Base-by-base conservation (phyloP, 2,888 invertebrate species). In the Acleris laterana region DNA sequence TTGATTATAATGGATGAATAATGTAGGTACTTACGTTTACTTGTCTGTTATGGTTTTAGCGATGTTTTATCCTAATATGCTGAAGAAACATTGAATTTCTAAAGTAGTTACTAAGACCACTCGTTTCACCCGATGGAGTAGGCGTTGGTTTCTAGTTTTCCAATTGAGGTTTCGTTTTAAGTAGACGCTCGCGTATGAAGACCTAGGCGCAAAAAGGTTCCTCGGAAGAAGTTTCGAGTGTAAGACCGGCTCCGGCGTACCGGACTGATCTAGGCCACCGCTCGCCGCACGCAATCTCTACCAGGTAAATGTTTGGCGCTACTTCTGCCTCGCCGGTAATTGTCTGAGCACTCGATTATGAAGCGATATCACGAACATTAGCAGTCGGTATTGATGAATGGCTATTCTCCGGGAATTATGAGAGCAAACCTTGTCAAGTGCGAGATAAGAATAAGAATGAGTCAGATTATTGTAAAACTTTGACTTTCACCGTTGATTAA, bases 211-310 rank as follows among this genome's bases (percentile, higher is more conserved):
- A 71, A 74, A 79, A 73, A 64, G 73, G 69, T 64, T 64, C 70
- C 67, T 63, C 68, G 69, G 75, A 78, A 78, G 78, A 79, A 80
- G 80, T 83, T 80, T 80, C n/a, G 73, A 72, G 80, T 71, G 72
- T 72, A 74, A 72, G 78, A 79, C 77, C 81, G 76, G 78, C 77
- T 79, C 38, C 38, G 38, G 38, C 13, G 38, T 73, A 71, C 73
- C 70, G 79, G 74, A 76, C 77, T 69, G 75, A 77, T 74, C 74
- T 87, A 84, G 87, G 86, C 78, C 87, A 80, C 67, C 77, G 70
- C 74, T 79, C 76, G 75, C 61, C 74, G 79, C 86, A 85, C 85
- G 85, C 85, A 78, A 84, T 77, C 68, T 70, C 67, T 68, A 71
- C 66, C 70, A 74, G 72, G 76, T 76, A 73, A 68, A 70, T 73